These are phyloP conservation scores for Aselliscus stoliczkanus DNA, from an alignment of 2,797 vertebrate genomes.

Conservation along the genomic window DNA sequence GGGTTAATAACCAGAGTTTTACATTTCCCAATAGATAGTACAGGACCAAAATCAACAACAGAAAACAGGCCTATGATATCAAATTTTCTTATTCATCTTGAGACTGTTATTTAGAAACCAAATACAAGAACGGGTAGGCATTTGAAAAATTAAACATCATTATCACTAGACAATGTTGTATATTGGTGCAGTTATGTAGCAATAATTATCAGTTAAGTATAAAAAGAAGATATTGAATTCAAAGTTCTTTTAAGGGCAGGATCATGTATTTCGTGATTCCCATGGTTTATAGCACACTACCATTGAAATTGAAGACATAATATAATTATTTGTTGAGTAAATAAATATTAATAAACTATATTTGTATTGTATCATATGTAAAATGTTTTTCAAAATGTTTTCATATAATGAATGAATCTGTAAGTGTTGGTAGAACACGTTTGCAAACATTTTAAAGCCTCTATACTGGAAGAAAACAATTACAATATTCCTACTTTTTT, in stretches of 20 bases:
- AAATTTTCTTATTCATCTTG: background rate
- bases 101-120: background rate
- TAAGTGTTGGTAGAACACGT: background rate
- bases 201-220: conserved; percentile 22
- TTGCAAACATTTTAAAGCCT: background rate
- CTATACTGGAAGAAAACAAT: background rate
- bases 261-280: background rate
- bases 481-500: background rate
- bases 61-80: background rate
- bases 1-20: background rate
- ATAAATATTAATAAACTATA: background rate
- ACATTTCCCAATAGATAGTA: background rate
- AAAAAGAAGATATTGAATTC: background rate
- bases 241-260: background rate
- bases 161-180: background rate
- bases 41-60: background rate
- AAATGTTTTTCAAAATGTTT: conserved; percentile 5
- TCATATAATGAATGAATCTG: conserved; percentile 21
- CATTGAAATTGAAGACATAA: background rate
- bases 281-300: background rate
- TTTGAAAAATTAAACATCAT: background rate
- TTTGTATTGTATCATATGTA: background rate
- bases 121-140: background rate
- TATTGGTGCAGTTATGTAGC: background rate
- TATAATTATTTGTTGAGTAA: conserved; percentile 18